Conservation (phyloP, 2,113 vertebrate genomes). For the Geococcyx californianus region DNA sequence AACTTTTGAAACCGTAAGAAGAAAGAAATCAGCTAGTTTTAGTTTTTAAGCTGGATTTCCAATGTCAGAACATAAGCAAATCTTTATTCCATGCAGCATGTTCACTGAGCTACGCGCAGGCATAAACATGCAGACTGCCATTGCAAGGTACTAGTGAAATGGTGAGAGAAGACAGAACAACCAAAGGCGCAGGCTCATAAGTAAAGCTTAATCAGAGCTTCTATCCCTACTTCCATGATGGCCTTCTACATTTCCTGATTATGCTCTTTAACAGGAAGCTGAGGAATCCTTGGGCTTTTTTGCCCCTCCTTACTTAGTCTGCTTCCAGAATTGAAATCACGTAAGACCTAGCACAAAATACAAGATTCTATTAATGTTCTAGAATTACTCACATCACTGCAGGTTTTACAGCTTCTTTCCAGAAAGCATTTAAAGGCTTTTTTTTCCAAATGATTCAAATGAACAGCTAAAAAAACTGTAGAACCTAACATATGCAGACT, state of each 20-base stretch:
- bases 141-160: not conserved
- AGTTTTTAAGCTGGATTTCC: not conserved
- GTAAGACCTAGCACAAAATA: not conserved
- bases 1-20: not conserved
- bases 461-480: not conserved
- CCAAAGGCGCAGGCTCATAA: not conserved
- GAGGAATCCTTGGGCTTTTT: not conserved
- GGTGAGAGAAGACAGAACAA: not conserved
- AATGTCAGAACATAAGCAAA: not conserved
- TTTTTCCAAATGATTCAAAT: not conserved
- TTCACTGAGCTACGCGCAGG: not conserved
- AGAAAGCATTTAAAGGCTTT: not conserved
- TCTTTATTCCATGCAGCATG: not conserved
- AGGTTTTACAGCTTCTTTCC: not conserved
- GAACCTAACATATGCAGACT: not conserved
- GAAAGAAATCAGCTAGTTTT: not conserved
- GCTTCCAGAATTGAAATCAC: not conserved
- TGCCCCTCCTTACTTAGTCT: not conserved
- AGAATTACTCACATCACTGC: not conserved
- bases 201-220: not conserved
- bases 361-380: not conserved
- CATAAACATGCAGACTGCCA: not conserved
- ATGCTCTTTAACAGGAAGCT: not conserved
- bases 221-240: not conserved
- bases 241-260: not conserved